Evolutionary conservation across 2,113 vertebrate genomes (phyloP), one percentile per base, ranked within the genome.

Genomic region (Bombycilla garrulus): DNA sequence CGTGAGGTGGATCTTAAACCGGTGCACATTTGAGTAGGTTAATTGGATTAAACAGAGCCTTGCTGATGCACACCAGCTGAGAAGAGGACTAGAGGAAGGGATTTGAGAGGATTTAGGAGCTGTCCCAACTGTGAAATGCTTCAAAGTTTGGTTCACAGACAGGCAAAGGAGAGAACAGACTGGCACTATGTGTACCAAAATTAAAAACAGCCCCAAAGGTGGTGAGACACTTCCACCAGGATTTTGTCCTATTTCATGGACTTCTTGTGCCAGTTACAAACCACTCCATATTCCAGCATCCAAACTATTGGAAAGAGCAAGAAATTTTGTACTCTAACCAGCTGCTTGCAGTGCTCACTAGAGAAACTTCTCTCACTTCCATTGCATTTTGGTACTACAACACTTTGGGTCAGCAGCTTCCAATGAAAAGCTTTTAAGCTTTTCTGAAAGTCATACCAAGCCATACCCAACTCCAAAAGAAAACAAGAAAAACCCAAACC

Each of bases 31-130:
- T 70, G 82, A 92, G 67, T 71, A 54, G 35, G 28, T n/a, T 67
- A 86, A 84, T 17, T 87, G 77, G 80, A 67, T 93, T 84, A 89
- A 94, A 95, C 16, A 48, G 48, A 51, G 31, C 31, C 48, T 79
- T 0, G 0, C 18, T 65, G 44, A 65, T 81, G 60, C 61, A 45
- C 13, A 33, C 20, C 44, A 86, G 76, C 10, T 86, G 65, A 89
- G 61, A 71, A 82, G 73, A 92, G 73, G 44, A 83, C 81, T n/a
- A 67, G 15, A 61, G n/a, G 16, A 85, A 76, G 22, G 23, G 53
- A 78, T 57, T 2, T 40, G 31, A 85, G 36, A 74, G 61, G 54
- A 82, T 72, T 91, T 67, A 78, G 81, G 65, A 91, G 20, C 48
- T 80, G 20, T 76, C 54, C 58, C 45, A 81, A 2, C 18, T 31